Percentiles rank a stretch among this genome's conserved stretches.
Conservation (phyloP, 2,113 vertebrate species). For the Neolamprologus brichardi region DNA sequence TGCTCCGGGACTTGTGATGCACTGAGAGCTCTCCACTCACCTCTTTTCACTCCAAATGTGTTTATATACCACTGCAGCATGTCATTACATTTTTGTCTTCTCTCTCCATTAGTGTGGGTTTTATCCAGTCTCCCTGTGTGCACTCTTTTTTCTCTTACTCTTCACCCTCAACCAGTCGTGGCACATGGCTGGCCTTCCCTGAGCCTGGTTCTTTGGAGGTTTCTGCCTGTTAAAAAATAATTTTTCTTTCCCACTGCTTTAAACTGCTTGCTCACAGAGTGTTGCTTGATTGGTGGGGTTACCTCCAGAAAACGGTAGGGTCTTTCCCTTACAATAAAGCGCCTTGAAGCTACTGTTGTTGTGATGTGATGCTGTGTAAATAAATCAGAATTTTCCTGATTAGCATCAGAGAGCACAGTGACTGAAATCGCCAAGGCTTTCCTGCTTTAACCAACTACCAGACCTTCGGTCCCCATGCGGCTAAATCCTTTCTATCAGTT, state of each 20-base stretch:
- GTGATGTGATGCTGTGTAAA: neutral
- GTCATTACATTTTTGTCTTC: neutral
- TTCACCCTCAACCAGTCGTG: neutral
- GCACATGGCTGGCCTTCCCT: neutral
- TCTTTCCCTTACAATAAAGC: neutral
- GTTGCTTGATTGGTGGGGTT: neutral
- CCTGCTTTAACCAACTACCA: neutral
- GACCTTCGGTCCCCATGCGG: neutral
- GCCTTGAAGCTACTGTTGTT: neutral
- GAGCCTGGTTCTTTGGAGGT: neutral
- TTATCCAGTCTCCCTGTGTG: neutral
- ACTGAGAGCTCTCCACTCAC: neutral
- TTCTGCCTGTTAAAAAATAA: neutral
- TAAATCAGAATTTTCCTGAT: conserved; percentile 45
- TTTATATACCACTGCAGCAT: neutral
- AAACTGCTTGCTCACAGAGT: neutral
- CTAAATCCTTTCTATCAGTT: conserved; percentile 28
- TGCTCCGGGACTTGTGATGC: neutral
- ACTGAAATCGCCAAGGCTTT: conserved; percentile 8
- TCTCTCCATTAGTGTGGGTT: neutral
- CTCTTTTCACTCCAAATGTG: neutral
- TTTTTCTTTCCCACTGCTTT: neutral
- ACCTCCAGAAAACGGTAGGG: neutral
- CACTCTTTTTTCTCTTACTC: neutral
- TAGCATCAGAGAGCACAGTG: conserved; percentile 40